phyloP scores from a whole-genome alignment of 2,888 invertebrate genomes.

The Halictus quadricinctus region DNA sequence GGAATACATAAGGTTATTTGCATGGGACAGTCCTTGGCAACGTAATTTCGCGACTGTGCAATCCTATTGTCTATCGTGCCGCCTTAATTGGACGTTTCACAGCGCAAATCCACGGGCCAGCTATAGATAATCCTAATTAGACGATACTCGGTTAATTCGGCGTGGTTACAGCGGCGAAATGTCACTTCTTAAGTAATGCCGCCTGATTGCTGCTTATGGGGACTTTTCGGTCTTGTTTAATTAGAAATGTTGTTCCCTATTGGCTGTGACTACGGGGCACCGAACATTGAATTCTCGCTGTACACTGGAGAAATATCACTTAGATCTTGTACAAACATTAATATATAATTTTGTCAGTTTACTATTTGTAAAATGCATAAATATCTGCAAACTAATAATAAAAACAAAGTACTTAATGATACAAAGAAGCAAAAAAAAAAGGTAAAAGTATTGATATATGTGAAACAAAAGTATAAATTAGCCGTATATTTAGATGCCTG shows the following conservation, averaged over 20 bases:
- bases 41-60: constrained; percentile 59
- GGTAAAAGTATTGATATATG: background rate
- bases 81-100: constrained; percentile 75
- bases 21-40: constrained; percentile 58
- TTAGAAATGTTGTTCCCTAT: background rate
- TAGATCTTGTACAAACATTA: too few species aligned
- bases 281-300: background rate
- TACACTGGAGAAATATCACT: background rate
- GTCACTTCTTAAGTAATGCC: constrained; percentile 31
- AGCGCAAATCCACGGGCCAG: constrained; percentile 72
- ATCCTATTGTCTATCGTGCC: constrained; percentile 66
- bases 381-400: background rate
- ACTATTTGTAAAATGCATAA: background rate
- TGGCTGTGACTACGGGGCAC: accelerated
- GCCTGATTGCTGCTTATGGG: constrained; percentile 3
- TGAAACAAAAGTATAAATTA: background rate
- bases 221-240: background rate
- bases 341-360: background rate
- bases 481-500: background rate
- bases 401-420: background rate
- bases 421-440: background rate
- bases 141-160: constrained; percentile 60
- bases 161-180: constrained; percentile 38
- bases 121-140: constrained; percentile 73
- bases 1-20: constrained; percentile 60